Conservation (phyloP, 2,888 invertebrate species). For the Anthophora plumipes region DNA sequence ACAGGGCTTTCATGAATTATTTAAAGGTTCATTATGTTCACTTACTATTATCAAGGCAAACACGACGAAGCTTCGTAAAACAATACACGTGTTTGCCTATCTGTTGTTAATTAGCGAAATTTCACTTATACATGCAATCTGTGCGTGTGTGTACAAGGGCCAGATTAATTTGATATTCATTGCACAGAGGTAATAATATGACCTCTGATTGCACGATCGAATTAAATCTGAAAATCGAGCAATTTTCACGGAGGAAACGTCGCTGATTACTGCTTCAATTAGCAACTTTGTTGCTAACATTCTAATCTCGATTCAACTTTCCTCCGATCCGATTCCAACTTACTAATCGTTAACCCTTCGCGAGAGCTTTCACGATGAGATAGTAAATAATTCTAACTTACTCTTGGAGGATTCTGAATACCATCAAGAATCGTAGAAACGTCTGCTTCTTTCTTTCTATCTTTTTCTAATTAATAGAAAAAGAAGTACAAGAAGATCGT, state of each 20-base stretch:
- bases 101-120: slow-evolving; percentile 48
- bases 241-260: neutral
- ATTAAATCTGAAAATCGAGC: slow-evolving; percentile 53
- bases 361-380: neutral
- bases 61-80: neutral
- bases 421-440: too few relatives aligned
- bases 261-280: slow-evolving; percentile 16
- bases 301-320: slow-evolving; percentile 16
- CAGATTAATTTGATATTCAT: slow-evolving; percentile 43
- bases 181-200: slow-evolving; percentile 44
- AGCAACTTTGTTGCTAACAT: neutral
- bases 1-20: neutral
- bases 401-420: neutral
- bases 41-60: slow-evolving; percentile 13
- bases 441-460: too few relatives aligned
- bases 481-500: too few relatives aligned
- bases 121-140: slow-evolving; percentile 3
- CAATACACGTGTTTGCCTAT: slow-evolving; percentile 20
- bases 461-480: too few relatives aligned
- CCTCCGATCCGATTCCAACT: neutral
- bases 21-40: neutral
- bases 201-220: slow-evolving; percentile 61
- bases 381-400: neutral
- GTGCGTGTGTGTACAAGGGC: neutral
- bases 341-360: neutral